Conservation (phyloP, 2,797 vertebrate genomes). For the Leucoraja ocellata region DNA sequence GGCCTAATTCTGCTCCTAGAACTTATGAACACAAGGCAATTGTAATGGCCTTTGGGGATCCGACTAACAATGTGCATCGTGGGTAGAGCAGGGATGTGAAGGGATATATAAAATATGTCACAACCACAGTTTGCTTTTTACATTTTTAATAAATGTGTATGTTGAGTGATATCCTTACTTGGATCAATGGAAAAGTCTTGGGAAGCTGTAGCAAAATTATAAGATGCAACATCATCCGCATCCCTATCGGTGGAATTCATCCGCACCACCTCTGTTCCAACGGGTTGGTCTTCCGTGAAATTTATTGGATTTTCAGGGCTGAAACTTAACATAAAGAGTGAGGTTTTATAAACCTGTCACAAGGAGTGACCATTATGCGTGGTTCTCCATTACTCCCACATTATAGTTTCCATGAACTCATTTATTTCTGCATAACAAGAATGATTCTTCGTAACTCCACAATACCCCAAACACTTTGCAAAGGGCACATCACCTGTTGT, state of each 20-base stretch:
- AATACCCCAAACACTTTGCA: too few relatives aligned
- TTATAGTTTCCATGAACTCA: background rate
- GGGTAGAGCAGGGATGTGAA: background rate
- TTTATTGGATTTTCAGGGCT: slow-evolving; percentile 14
- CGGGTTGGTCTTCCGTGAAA: background rate
- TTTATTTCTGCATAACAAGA: background rate
- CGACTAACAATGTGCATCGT: background rate
- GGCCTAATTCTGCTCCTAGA: too few relatives aligned
- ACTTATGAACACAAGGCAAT: background rate
- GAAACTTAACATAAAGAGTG: background rate
- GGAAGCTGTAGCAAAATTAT: background rate
- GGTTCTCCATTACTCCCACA: background rate
- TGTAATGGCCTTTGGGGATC: background rate
- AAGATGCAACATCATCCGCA: background rate
- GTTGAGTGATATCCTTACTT: background rate
- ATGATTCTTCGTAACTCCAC: too few relatives aligned
- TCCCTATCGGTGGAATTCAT: slow-evolving; percentile 8
- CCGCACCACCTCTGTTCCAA: slow-evolving; percentile 3
- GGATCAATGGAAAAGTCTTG: slow-evolving; percentile 22
- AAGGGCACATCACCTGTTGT: too few relatives aligned
- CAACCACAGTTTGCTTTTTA: too few relatives aligned
- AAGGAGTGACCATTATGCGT: background rate
- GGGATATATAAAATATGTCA: background rate
- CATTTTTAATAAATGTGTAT: background rate
- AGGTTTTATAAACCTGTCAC: background rate